phyloP scores from a whole-genome alignment of 2,113 vertebrate species.

The Lycaon pictus region DNA sequence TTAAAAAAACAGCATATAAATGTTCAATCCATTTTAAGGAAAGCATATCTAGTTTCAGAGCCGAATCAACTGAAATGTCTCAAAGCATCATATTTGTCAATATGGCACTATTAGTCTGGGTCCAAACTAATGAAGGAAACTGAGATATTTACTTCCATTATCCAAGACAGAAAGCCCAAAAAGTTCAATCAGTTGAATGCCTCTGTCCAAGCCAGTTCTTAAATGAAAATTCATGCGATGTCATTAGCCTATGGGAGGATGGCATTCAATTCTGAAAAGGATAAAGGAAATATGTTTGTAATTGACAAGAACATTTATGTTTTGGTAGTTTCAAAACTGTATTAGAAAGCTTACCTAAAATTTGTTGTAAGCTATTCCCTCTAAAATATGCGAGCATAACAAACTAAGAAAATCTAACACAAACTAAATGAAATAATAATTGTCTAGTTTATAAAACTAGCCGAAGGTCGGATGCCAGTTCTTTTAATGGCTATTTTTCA shows the following conservation, averaged over 20 bases:
- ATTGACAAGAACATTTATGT: background rate
- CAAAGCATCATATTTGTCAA: background rate
- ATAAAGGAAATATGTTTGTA: background rate
- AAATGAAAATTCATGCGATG: background rate
- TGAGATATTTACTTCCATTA: background rate
- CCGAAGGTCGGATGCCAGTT: background rate
- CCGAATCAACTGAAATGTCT: background rate
- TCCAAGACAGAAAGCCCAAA: background rate
- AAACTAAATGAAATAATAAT: background rate
- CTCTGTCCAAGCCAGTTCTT: background rate
- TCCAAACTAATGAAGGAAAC: background rate
- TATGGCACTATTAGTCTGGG: background rate
- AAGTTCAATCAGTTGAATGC: background rate
- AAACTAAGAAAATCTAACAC: background rate
- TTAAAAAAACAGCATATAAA: background rate
- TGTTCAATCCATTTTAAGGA: background rate
- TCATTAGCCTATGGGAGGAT: background rate
- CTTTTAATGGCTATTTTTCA: background rate
- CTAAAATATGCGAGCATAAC: background rate
- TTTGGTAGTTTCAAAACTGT: constrained; percentile 4
- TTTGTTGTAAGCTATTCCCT: background rate
- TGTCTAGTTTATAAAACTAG: background rate
- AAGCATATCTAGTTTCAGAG: background rate
- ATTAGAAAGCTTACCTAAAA: background rate
- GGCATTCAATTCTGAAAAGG: background rate